Base-by-base conservation (phyloP, 2,113 vertebrate genomes). In the Piaya cayana region DNA sequence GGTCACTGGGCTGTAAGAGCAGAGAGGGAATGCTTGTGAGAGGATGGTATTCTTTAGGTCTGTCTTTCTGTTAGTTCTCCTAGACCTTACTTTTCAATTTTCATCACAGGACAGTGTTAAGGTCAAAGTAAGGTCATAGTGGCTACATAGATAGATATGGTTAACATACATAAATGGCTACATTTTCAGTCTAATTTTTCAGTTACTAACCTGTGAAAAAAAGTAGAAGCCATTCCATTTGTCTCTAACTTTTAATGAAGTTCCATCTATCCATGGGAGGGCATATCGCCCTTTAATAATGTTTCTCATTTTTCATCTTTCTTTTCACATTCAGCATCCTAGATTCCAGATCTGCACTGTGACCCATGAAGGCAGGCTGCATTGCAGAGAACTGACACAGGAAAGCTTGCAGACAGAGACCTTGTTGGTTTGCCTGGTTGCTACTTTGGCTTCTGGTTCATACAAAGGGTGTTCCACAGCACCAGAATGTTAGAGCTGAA, bases 331-430 rank as follows among this genome's bases (percentile, higher is more conserved):
- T 37, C 34, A 32, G 5, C 80, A 30, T 20, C 32, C 49, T 49
- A 22, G n/a, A 25, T 1, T 60, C 34, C 62, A 47, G 60, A 9
- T 30, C 37, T 42, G 23, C 8, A 4, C 64, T 36, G 17, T 9
- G 59, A 45, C 45, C 77, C 59, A 4, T 9, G 34, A 34, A 26
- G 52, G 25, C 29, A 14, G 34, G 37, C 21, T 50, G 27, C 0
- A 0, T 10, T 53, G 11, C 58, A 45, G 63, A 49, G 63, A 49
- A 21, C 12, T 29, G 60, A 4, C 7, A 6, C 0, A 8, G 27
- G 32, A 47, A 29, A 37, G 11, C 43, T 60, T 17, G 42, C 59
- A 69, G 81, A 17, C 16, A 81, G 39, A 86, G n/a, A 17, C 22
- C 10, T 12, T 1, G 12, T 1, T 50, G 43, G 2, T 25, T 65